A percentile compares a stretch with the other conserved stretches of the same genome.
phyloP scores from a whole-genome alignment of 2,113 vertebrate species.

The Chloroceryle aenea region DNA sequence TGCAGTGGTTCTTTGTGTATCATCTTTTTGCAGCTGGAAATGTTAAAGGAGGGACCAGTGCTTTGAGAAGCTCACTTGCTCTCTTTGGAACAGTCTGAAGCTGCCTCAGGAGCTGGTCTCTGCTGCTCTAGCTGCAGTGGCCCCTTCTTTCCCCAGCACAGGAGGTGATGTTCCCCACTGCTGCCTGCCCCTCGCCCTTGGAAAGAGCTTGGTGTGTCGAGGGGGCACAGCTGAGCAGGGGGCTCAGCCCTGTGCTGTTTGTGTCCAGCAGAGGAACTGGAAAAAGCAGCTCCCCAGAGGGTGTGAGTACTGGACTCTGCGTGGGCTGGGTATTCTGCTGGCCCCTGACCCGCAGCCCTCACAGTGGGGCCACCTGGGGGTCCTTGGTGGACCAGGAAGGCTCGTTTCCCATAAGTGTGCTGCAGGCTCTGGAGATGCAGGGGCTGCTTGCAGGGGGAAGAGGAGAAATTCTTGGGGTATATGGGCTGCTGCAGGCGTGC shows the following conservation, averaged over 20 bases:
- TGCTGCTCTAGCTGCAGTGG: fast-evolving
- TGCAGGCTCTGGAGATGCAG: background rate
- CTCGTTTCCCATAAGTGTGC: fast-evolving
- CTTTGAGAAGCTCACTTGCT: fast-evolving
- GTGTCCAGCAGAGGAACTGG: background rate
- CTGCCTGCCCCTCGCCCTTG: background rate
- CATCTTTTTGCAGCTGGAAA: background rate
- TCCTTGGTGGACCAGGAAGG: background rate
- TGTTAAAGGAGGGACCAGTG: background rate
- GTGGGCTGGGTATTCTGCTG: background rate
- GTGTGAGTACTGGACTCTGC: background rate
- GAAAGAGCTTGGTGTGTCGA: background rate
- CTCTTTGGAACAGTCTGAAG: background rate
- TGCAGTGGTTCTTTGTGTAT: background rate
- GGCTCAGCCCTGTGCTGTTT: background rate
- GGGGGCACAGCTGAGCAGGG: background rate
- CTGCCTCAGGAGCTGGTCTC: no score
- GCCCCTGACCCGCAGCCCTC: fast-evolving
- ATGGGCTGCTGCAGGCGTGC: background rate
- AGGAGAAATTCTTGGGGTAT: background rate
- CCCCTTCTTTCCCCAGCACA: fast-evolving
- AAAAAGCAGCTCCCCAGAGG: fast-evolving
- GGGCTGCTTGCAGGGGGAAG: background rate
- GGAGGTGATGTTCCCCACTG: no score
- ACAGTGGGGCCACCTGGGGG: fast-evolving